A percentile compares a stretch with the other conserved stretches of the same genome.
phyloP scores from a whole-genome alignment of 2,797 vertebrate genomes.

The Eulemur albifrons region DNA sequence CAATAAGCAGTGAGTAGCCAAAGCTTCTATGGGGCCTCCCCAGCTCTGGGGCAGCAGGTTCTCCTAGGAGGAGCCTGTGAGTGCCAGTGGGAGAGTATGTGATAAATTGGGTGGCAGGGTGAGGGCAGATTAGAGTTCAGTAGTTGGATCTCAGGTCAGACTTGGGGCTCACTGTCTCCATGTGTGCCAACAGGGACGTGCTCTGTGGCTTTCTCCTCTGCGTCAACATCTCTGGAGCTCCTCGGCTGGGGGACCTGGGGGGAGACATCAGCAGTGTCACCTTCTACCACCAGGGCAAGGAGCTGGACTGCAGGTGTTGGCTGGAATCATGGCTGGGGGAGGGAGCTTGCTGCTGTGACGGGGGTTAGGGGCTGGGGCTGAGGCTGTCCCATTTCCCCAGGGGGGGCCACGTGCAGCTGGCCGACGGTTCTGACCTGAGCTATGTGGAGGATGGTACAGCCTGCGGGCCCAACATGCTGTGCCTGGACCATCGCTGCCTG shows the following conservation, averaged over 20 bases:
- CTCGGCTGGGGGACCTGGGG: slow-evolving; percentile 91
- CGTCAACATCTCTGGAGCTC: slow-evolving; percentile 90
- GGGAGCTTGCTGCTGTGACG: neutral
- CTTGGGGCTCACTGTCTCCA: neutral
- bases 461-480: slow-evolving; percentile 97
- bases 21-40: neutral
- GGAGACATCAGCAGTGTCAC: slow-evolving; percentile 94
- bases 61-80: neutral
- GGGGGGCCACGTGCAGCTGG: slow-evolving; percentile 93
- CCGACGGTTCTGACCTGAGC: slow-evolving; percentile 93
- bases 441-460: slow-evolving; percentile 95
- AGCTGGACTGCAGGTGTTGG: slow-evolving; percentile 93
- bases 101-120: neutral
- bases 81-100: neutral
- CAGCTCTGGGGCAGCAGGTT: neutral
- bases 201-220: slow-evolving; percentile 95
- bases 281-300: slow-evolving; percentile 95
- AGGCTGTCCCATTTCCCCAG: slow-evolving; percentile 74
- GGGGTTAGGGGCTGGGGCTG: neutral
- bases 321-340: neutral
- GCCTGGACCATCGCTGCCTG: slow-evolving; percentile 94
- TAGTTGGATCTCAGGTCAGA: neutral
- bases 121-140: neutral
- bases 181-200: slow-evolving; percentile 88
- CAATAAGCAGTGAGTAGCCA: slow-evolving; percentile 93